Conservation (phyloP, 2,797 vertebrate species). For the Parauchenoglanis ngamensis region DNA sequence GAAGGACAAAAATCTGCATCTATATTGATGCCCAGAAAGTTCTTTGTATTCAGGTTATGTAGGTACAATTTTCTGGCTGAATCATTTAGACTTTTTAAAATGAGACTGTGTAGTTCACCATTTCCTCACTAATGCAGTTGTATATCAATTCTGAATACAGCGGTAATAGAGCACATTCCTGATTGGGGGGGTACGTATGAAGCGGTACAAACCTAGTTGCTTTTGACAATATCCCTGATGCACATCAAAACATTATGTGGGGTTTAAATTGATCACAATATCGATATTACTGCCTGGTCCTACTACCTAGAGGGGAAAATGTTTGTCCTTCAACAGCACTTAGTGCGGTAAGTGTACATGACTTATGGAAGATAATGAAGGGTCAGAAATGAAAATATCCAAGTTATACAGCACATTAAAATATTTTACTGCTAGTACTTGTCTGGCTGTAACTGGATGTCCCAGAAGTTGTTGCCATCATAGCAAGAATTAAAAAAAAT, state of each 20-base stretch:
- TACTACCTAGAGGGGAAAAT: neutral
- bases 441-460: neutral
- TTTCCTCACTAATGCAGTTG: neutral
- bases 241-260: neutral
- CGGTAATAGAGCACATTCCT: neutral
- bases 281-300: neutral
- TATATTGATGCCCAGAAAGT: neutral
- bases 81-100: neutral
- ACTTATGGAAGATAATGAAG: neutral
- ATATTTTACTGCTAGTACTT: neutral
- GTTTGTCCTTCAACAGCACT: constrained; percentile 4
- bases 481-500: neutral
- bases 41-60: neutral
- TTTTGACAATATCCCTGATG: neutral
- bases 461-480: neutral
- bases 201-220: neutral
- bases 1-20: neutral
- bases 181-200: neutral
- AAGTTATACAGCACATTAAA: neutral
- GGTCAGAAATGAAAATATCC: neutral
- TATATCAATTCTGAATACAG: neutral
- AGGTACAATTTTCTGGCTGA: neutral
- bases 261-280: neutral
- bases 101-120: neutral
- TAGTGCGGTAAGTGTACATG: neutral